Evolutionary conservation across 2,113 vertebrate genomes (phyloP), one percentile per base, ranked within the genome.

Genomic region (Elephantulus edwardii): DNA sequence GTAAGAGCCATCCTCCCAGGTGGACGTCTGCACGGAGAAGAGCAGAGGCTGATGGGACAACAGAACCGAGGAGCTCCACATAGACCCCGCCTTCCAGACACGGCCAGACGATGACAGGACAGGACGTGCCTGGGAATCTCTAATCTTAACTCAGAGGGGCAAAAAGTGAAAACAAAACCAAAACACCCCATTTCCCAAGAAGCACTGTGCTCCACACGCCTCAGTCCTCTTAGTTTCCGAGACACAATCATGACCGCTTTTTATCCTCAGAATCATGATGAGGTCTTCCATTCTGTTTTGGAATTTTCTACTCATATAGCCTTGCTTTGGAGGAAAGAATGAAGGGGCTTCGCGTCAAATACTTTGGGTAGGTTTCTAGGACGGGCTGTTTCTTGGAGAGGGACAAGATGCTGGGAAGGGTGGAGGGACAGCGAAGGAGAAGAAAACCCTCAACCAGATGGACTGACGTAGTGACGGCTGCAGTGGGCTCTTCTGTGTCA

Each of bases 131-230:
- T 64, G 40, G 50, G 20, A n/a, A 54, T 35, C n/a, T n/a, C n/a
- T n/a, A n/a, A n/a, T n/a, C 79, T 54, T 38, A 54, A 46, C 22
- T 6, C 3, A 35, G 42, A 52, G 20, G 5, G 22, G 30, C 13
- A 56, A 71, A 79, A 79, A 71, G 81, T 6, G 33, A 6, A n/a
- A 70, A 38, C 38, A 68, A 22, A 38, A 38, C 19, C 19, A 26
- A 20, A 54, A n/a, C n/a, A n/a, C n/a, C n/a, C n/a, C n/a, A n/a
- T 50, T 71, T 58, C 24, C 76, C 26, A 20, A 10, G 26, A 77
- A 74, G 4, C 14, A 1, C 0, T 40, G 22, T 22, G 19, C 19
- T 64, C 71, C 20, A 0, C 48, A n/a, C n/a, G n/a, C 1, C 3
- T 2, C 4, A 6, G 26, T 46, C 56, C 30, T 35, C 26, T 35